phyloP scores from a whole-genome alignment of 2,888 invertebrate genomes.

The Epistrophe grossulariae region DNA sequence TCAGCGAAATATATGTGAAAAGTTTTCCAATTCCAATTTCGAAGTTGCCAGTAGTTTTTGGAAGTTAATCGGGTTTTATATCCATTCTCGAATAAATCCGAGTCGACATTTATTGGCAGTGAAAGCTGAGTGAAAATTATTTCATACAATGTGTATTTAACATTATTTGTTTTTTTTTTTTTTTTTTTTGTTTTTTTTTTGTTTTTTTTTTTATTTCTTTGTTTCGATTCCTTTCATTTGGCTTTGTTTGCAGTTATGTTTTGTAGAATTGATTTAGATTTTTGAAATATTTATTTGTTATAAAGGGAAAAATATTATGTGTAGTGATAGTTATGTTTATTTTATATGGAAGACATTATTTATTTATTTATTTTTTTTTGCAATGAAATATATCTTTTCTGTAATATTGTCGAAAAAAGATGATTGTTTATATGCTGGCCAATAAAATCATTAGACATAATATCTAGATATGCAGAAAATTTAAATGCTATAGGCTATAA shows the following conservation, averaged over 20 bases:
- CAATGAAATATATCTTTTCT: not conserved
- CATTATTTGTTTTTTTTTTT: not conserved
- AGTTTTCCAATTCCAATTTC: constrained; percentile 75
- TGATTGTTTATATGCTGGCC: too few relatives aligned
- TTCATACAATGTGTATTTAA: constrained; percentile 63
- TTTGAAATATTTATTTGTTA: not conserved
- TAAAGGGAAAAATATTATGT: not conserved
- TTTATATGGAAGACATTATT: not conserved
- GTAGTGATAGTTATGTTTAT: not conserved
- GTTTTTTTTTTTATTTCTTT: not conserved
- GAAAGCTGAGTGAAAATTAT: constrained; percentile 71
- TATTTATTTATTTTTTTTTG: not conserved
- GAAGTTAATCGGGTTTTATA: constrained; percentile 76
- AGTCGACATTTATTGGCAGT: constrained; percentile 73
- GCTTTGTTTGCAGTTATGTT: not conserved
- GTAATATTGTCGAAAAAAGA: not conserved
- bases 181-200: constrained; percentile 19
- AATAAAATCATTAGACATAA: too few relatives aligned
- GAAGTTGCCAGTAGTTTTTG: constrained; percentile 73
- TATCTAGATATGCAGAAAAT: too few relatives aligned
- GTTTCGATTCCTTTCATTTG: not conserved
- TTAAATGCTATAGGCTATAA: too few relatives aligned
- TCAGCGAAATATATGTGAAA: constrained; percentile 74
- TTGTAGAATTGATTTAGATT: constrained; percentile 18
- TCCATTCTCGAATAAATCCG: constrained; percentile 70